Evolutionary conservation across 2,888 invertebrate genomes (phyloP), one percentile per base, ranked within the genome.

Genomic region (Agrotis clavis): DNA sequence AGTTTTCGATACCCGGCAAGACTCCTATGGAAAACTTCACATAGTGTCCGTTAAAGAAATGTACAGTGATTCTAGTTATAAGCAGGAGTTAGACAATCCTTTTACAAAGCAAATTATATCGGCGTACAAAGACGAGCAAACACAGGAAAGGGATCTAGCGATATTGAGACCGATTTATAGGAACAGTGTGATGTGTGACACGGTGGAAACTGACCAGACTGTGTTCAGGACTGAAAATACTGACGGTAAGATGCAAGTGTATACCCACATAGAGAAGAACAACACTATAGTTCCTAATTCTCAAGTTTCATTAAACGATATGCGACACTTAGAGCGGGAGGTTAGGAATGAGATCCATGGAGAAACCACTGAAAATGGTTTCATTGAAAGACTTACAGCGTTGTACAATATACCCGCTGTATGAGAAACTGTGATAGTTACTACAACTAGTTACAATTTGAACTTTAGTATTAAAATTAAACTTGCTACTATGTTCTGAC

Each of bases 401-500:
- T 83, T 95, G 30, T 96, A 95, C 67, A 94, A 94, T 81, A 93
- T 96, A 86, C 89, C 95, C 9, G 91, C 94, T 13, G 92, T 93
- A 78, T 92, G 87, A 91, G 79, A 4, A 25, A 45, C 82, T 86
- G 84, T 83, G 84, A 86, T 83, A 83, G 19, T 35, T 48, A 13
- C 14, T 66, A 62, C 53, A n/a, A 63, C 47, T 79, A 83, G 83
- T 63, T 66, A 51, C 68, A 68, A 83, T 68, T 68, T 47, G n/a
- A 67, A 53, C 18, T 57, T 30, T 77, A 77, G 35, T 64, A 61
- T 61, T 61, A 61, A 30, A 30, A 0, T 41, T 41, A 35, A 35
- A 57, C 3, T 54, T 21, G 35, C 57, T 59, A 21, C 71, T 51
- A 25, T n/a, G 13, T 62, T 18, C 51, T 25, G 78, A 67, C 82